Evolutionary conservation across 2,113 vertebrate genomes (phyloP), one percentile per base, ranked within the genome.

Genomic region (Electrona antarctica): DNA sequence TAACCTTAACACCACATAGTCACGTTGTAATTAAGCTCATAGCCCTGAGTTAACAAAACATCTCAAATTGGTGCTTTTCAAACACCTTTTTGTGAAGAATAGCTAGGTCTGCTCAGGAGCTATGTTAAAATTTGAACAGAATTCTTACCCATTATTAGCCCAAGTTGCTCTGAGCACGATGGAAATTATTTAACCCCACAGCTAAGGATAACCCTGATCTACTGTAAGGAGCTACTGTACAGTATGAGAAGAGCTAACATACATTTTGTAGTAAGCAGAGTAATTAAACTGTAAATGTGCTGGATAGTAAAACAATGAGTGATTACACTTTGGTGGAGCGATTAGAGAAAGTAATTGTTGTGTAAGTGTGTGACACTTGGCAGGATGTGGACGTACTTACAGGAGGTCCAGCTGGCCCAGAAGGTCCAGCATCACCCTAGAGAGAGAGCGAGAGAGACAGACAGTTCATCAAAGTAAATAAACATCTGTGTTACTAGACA

Each of bases 351-450:
- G 15, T 58, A 52, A 54, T 8, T 63, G 46, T 7, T 73, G 47
- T 29, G 51, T 14, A 0, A 7, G n/a, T 52, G 8, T 51, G 11
- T 50, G 55, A 29, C 11, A n/a, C 7, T 14, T 8, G 10, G 61
- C 10, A 63, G 52, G 11, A 50, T 52, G 70, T 64, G 13, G 51
- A 7, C 64, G 59, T 86, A 96, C 97, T 97, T 90, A 99, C 97
- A 87, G 96, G 92, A 81, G 95, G 78, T 86, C 97, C 97, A 11
- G 90, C 85, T 0, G 96, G 97, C 14, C 97, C 97, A 0, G 95
- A 45, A 75, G 95, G 96, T 90, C 97, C 97, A 11, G 94, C 3
- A 0, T 93, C 95, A 59, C 97, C 97, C 97, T 99, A 9, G 0
- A 21, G 83, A 76, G 56, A 85, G 13, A 56, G 98, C 9, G 0